Percentiles rank a stretch among this genome's conserved stretches.
phyloP scores from a whole-genome alignment of 1,140 invertebrate species.

The Atopsyche davidsoni region DNA sequence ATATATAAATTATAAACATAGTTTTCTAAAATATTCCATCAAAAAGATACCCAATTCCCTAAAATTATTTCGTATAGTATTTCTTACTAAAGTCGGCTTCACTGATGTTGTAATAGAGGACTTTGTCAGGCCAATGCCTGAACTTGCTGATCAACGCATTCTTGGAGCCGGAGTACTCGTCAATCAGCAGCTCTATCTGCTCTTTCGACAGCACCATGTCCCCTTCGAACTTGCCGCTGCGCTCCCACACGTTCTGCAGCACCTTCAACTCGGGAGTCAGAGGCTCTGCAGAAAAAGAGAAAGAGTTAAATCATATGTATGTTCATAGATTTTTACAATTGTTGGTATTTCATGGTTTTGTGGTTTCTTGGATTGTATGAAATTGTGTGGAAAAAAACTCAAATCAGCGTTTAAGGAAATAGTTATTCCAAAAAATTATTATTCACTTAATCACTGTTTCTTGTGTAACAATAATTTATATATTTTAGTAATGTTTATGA shows the following conservation, averaged over 20 bases:
- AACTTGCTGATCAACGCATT: constrained; percentile 57
- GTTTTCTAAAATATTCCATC: not conserved
- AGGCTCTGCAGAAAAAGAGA: constrained; percentile 14
- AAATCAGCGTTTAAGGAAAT: not conserved
- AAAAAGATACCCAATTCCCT: not conserved
- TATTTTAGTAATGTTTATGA: no score
- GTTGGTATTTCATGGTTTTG: not conserved
- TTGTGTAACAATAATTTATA: not conserved
- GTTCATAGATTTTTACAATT: constrained; percentile 2
- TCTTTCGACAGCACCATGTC: constrained; percentile 45
- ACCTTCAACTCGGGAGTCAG: constrained; percentile 15
- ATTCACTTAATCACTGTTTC: not conserved
- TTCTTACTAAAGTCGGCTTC: constrained; percentile 57
- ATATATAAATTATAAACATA: not conserved
- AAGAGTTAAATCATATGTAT: not conserved
- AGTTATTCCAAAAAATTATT: not conserved
- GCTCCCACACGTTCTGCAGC: constrained; percentile 41
- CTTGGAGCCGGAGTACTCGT: constrained; percentile 40
- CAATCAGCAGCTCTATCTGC: constrained; percentile 40
- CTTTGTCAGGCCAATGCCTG: constrained; percentile 56
- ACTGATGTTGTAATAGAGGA: constrained; percentile 59
- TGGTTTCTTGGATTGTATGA: not conserved
- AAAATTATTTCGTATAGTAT: not conserved
- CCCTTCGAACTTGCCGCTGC: constrained; percentile 48
- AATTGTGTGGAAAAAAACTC: not conserved